These are phyloP conservation scores for Leucoma salicis DNA, from an alignment of 2,888 invertebrate genomes.

Conservation along the genomic window DNA sequence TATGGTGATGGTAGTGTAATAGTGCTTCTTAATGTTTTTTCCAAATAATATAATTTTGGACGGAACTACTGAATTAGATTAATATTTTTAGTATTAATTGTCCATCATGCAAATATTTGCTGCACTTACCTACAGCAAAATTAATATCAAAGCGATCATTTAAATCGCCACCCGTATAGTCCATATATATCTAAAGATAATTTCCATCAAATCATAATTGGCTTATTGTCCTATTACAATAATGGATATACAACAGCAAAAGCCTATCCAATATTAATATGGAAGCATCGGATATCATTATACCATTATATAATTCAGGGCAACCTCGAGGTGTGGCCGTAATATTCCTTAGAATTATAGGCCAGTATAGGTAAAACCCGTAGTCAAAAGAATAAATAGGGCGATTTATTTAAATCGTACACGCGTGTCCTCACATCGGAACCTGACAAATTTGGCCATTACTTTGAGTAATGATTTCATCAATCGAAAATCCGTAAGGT, in stretches of 20 bases:
- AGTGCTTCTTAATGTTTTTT: no score
- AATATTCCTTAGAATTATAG: not conserved
- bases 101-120: no score
- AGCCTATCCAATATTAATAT: not conserved
- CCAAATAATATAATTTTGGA: no score
- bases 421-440: conserved; percentile 28
- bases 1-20: no score
- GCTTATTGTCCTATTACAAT: no score
- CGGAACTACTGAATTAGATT: no score
- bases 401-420: conserved; percentile 37
- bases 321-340: not conserved
- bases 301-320: not conserved
- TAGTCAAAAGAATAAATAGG: conserved; percentile 29
- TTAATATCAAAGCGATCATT: no score
- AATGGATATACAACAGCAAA: not conserved
- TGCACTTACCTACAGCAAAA: no score
- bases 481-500: conserved; percentile 34
- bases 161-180: no score
- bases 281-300: not conserved
- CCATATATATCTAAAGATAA: no score
- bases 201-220: no score
- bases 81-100: no score
- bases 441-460: conserved; percentile 36
- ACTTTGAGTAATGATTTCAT: conserved; percentile 37
- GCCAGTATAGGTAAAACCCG: conserved; percentile 15